Base-by-base conservation (phyloP, 2,797 vertebrate genomes). In the Adrianichthys oophorus region DNA sequence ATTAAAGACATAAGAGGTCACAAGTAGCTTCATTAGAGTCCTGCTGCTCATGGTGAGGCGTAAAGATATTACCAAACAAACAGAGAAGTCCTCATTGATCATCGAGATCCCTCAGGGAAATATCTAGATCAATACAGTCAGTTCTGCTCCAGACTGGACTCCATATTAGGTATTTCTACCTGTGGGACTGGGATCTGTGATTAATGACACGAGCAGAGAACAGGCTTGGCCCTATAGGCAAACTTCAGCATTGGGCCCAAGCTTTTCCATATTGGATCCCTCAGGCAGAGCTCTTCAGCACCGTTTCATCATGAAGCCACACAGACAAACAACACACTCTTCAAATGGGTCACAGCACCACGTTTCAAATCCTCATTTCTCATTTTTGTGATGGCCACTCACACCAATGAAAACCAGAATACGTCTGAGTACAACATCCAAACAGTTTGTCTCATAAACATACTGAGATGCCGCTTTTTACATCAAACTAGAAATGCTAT, bases 151-250 rank as follows among this genome's bases (percentile, higher is more conserved):
- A 49, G 7, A 61, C 18, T n/a, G 61, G 15, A 52, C 62, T 67
- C 67, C 51, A 55, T 52, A 16, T 62, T 48, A 61, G 44, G 40
- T 52, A 54, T 72, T 49, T 73, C 18, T 48, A 70, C 59, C 64
- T 41, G 44, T 61, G 64, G 56, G 63, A 59, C 37, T 72, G 63
- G 76, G 60, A 62, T 59, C 65, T 66, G 73, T 91, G 89, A 92
- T 91, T 78, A 89, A 92, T 91, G 87, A 83, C 70, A 56, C 56
- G 62, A 74, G 71, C 43, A 55, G 2, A 17, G 47, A 52, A 32
- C 41, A 53, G 74, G 65, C 26, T 59, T 59, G 60, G 60, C 14
- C 24, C 19, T 80, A 87, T 87, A 80, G 88, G 86, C 78, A 67
- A 54, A 48, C 56, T 16, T 21, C 55, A 47, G 26, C 62, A 85